These are phyloP conservation scores for Lanius ludovicianus DNA, from an alignment of 2,113 vertebrate genomes.

Conservation along the genomic window DNA sequence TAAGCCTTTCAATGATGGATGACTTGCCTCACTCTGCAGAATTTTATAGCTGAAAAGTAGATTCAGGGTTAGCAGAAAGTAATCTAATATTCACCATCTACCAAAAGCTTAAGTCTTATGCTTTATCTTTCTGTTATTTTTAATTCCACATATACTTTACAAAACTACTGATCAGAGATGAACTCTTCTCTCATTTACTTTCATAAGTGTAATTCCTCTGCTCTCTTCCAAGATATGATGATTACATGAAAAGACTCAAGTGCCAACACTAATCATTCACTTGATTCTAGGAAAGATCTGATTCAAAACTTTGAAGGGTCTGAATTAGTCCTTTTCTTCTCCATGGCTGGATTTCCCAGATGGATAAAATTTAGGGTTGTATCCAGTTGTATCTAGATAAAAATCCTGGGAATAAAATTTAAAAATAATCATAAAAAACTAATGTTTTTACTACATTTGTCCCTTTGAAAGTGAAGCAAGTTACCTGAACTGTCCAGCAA, in stretches of 20 bases:
- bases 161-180: neutral
- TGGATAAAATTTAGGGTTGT: neutral
- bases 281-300: neutral
- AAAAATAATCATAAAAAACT: neutral
- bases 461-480: neutral
- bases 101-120: neutral
- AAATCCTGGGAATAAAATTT: neutral
- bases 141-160: neutral
- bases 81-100: neutral
- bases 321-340: neutral
- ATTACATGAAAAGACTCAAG: neutral
- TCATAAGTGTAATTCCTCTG: neutral
- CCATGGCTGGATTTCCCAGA: neutral
- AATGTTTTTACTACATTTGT: neutral
- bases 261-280: neutral
- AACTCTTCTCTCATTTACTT: neutral
- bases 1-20: slow-evolving; percentile 33
- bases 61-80: neutral
- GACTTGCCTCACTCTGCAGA: slow-evolving; percentile 3
- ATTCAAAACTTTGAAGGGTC: neutral
- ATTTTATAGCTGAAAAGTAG: slow-evolving; percentile 9
- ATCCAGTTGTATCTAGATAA: neutral
- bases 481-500: neutral
- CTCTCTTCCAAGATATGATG: neutral
- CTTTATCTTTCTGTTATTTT: neutral